Percentiles rank a stretch among this genome's conserved stretches.
Conservation (phyloP, 2,113 vertebrate species). For the Hippotragus niger region DNA sequence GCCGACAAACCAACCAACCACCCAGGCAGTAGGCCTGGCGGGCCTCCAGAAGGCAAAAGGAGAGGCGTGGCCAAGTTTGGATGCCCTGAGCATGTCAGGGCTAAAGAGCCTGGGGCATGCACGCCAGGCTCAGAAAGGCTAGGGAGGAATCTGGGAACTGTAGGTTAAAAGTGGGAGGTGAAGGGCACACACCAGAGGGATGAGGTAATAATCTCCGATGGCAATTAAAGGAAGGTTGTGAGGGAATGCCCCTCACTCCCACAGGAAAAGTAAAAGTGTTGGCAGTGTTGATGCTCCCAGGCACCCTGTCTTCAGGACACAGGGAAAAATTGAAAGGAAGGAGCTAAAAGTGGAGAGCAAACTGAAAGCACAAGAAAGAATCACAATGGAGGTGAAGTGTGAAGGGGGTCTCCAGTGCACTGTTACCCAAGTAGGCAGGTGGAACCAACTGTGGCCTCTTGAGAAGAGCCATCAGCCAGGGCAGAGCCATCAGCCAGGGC, state of each 20-base stretch:
- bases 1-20: background rate
- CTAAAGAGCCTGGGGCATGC: background rate
- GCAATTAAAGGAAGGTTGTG: background rate
- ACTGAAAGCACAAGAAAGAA: background rate
- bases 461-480: background rate
- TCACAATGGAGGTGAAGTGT: background rate
- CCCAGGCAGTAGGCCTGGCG: rapidly evolving
- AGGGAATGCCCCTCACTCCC: background rate
- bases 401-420: background rate
- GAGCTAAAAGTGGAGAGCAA: background rate
- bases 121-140: background rate
- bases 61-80: background rate
- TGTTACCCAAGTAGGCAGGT: background rate
- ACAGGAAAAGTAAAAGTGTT: background rate
- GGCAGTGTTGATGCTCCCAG: background rate
- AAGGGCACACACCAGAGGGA: background rate
- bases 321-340: background rate
- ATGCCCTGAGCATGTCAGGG: background rate
- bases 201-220: background rate
- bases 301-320: background rate
- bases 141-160: background rate
- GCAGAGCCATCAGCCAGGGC: background rate
- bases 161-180: background rate
- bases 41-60: background rate
- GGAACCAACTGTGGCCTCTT: background rate